Evolutionary conservation across 92 coral and sea anemone genomes (phyloP), one percentile per base, ranked within the genome.

Genomic region (Pocillopora grandis): DNA sequence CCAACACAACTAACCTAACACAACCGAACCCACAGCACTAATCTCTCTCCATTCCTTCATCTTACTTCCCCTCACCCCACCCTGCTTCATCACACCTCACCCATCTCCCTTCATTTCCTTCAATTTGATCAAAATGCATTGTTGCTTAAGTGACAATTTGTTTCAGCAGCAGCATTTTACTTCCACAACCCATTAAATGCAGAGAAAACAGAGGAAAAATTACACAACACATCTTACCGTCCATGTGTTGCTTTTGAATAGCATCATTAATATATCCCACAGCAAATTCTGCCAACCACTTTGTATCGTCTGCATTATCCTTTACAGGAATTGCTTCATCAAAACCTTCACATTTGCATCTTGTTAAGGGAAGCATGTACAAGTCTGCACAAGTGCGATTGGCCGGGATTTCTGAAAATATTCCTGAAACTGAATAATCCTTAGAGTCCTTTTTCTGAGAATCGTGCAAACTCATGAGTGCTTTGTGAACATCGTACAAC

Each of bases 281-380:
- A 7, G 95, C 91, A 72, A 87, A 92, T 79, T 92, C 95, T 14
- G 95, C 95, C 60, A 92, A 78, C 92, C 95, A 89, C 36, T 75
- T 80, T 17, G 80, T 84, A 58, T 76, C 67, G 2, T 70, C 69
- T 20, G 92, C 91, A 49, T 88, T 84, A 57, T 88, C 93, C 18
- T 85, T 76, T 9, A 80, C 85, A 36, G 55, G 80, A 19, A 63
- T 65, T 57, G 59, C 59, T n/a, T 82, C 84, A 55, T 93, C 97
- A 74, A 83, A 87, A n/a, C 91, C 94, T 60, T 90, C 94, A 57
- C 97, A 93, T 71, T 90, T 91, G 58, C 97, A 93, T 68, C 90
- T 90, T 62, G 90, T 84, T 81, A 93, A 80, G 57, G 94, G 97
- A 84, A 89, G 84, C 64, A 93, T 85, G 9, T 90, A 89, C 86